A percentile compares a stretch with the other conserved stretches of the same genome.
Conservation (phyloP, 2,113 vertebrate species). For the Clarias gariepinus region DNA sequence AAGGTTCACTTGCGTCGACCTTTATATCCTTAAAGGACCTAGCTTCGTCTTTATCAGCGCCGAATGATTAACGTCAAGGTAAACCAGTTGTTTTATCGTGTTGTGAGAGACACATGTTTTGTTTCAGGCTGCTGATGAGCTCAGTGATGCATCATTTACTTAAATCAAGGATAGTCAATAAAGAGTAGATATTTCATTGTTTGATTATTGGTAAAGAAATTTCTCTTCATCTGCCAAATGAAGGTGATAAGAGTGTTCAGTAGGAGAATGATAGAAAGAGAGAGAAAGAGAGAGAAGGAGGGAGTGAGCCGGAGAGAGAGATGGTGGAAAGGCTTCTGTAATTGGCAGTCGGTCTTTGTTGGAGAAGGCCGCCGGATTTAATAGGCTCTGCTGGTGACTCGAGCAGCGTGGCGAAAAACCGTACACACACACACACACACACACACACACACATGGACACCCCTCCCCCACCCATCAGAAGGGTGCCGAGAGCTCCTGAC, state of each 20-base stretch:
- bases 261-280: constrained; percentile 2
- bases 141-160: not conserved
- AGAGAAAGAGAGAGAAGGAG: constrained; percentile 32
- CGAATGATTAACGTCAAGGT: not conserved
- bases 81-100: not conserved
- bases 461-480: constrained; percentile 54
- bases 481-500: constrained; percentile 48
- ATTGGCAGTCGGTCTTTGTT: constrained; percentile 62
- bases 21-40: not conserved
- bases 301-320: constrained; percentile 28
- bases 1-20: constrained; percentile 29
- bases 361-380: constrained; percentile 59
- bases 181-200: constrained; percentile 6
- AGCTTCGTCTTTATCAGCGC: not conserved
- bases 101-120: not conserved
- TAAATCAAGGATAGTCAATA: constrained; percentile 17
- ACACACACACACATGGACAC: constrained; percentile 19
- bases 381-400: constrained; percentile 62
- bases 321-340: constrained; percentile 57
- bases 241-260: constrained; percentile 23
- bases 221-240: constrained; percentile 10
- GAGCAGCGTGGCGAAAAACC: constrained; percentile 56
- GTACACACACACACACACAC: constrained; percentile 42
- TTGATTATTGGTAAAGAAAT: constrained; percentile 26
- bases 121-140: not conserved